phyloP scores from a whole-genome alignment of 1,140 invertebrate genomes.

The Holotrichia oblita region DNA sequence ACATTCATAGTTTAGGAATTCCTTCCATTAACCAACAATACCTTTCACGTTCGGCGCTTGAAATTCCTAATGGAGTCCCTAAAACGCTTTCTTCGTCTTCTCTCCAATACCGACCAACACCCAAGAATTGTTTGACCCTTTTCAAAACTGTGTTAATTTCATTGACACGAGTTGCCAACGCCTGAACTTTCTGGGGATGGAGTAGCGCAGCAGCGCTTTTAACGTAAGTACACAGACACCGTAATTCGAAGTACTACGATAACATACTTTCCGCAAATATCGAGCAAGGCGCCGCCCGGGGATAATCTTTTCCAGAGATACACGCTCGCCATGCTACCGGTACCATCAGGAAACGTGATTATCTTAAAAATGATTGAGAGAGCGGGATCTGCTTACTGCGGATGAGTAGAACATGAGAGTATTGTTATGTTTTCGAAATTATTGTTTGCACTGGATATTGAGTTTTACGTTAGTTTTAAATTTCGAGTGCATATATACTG shows the following conservation, averaged over 20 bases:
- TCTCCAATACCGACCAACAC: not conserved
- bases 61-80: slow-evolving; percentile 22
- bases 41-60: not conserved
- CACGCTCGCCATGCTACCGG: not conserved
- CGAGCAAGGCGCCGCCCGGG: not conserved
- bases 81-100: not conserved
- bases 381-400: not conserved
- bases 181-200: not conserved
- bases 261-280: slow-evolving; percentile 12
- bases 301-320: not conserved
- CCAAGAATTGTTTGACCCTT: slow-evolving; percentile 33
- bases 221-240: slow-evolving; percentile 19
- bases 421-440: slow-evolving; percentile 34
- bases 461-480: slow-evolving; percentile 8
- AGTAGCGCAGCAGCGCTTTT: not conserved
- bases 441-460: slow-evolving; percentile 22
- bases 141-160: slow-evolving; percentile 32
- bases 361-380: slow-evolving; percentile 3
- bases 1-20: not conserved
- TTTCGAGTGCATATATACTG: not conserved
- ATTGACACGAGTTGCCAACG: slow-evolving; percentile 9
- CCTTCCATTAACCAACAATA: slow-evolving; percentile 10
- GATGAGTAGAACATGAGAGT: not conserved
- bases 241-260: slow-evolving; percentile 30
- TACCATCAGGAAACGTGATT: not conserved